These are phyloP conservation scores for Spea hammondii DNA, from an alignment of 2,797 vertebrate genomes.

Conservation along the genomic window DNA sequence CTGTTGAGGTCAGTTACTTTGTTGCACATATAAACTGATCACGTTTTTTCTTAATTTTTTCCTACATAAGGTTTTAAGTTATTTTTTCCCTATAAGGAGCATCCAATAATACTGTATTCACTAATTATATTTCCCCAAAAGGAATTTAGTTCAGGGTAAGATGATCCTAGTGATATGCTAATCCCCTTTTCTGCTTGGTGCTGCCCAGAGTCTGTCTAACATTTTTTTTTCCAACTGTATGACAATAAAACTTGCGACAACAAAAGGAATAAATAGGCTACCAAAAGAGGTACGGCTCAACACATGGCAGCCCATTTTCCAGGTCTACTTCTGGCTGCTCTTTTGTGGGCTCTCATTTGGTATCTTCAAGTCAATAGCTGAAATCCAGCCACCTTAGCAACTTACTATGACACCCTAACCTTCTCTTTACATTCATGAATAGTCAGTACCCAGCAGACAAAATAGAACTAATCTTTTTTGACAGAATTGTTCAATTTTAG, in stretches of 20 bases:
- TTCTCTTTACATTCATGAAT: constrained; percentile 80
- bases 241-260: constrained; percentile 96
- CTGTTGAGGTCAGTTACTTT: too few species aligned
- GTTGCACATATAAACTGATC: too few species aligned
- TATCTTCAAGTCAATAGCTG: constrained; percentile 77
- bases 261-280: constrained; percentile 84
- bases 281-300: constrained; percentile 78
- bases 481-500: constrained; percentile 83
- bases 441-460: constrained; percentile 82
- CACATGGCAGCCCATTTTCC: constrained; percentile 73
- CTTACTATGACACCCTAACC: constrained; percentile 78
- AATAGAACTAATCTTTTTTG: constrained; percentile 86
- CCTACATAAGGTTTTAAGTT: too few species aligned
- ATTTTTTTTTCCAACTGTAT: constrained; percentile 70
- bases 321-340: constrained; percentile 83
- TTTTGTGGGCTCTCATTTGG: constrained; percentile 82
- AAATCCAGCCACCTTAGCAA: constrained; percentile 76
- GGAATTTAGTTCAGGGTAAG: constrained; percentile 87
- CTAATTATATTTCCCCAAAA: constrained; percentile 79
- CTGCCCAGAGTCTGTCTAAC: constrained; percentile 81
- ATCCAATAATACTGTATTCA: constrained; percentile 61
- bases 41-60: too few species aligned
- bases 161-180: constrained; percentile 99
- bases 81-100: too few species aligned
- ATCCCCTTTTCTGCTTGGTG: constrained; percentile 85